Evolutionary conservation across 2,797 vertebrate genomes (phyloP), one percentile per base, ranked within the genome.

Genomic region (Synaphobranchus kaupii): DNA sequence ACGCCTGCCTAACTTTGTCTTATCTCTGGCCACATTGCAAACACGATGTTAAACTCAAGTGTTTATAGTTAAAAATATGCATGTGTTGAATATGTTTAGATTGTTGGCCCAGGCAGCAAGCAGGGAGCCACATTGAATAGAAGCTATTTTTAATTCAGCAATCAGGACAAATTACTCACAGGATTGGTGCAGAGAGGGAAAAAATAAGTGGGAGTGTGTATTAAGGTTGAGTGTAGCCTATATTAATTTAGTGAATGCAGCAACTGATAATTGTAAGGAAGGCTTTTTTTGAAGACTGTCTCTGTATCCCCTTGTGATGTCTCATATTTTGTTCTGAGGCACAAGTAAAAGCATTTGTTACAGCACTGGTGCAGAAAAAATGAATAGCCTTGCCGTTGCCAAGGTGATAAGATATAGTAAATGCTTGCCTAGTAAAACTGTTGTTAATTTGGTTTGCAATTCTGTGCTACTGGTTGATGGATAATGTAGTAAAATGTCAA

Each of bases 401-500:
- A 84, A 78, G 86, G 86, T 76, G 86, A 87, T 84, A 87, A 76
- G 34, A 84, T 84, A 68, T 66, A 84, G 81, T 68, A 84, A 88
- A 25, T 84, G 80, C 73, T 83, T 84, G 47, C 80, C 12, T 39
- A 44, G 13, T 83, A 20, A 88, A 88, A 83, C 34, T 34, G 50
- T 85, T 80, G 76, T 66, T 89, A 66, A 86, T 92, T 90, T 92
- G 90, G 81, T 56, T 86, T 84, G 90, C 17, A 39, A 50, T 90
- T 88, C 82, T 78, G 52, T 82, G 73, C 85, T 86, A 90, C 60
- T 50, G 90, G 92, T 90, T 89, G 92, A 93, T 93, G 94, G 92
- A 93, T 91, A 92, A 91, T 87, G 80, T 89, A 92, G 92, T 88
- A 91, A 90, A 92, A 88, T 90, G 91, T 87, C 92, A 93, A 90